Evolutionary conservation across 2,797 vertebrate genomes (phyloP), one percentile per base, ranked within the genome.

Genomic region (Antrozous pallidus): DNA sequence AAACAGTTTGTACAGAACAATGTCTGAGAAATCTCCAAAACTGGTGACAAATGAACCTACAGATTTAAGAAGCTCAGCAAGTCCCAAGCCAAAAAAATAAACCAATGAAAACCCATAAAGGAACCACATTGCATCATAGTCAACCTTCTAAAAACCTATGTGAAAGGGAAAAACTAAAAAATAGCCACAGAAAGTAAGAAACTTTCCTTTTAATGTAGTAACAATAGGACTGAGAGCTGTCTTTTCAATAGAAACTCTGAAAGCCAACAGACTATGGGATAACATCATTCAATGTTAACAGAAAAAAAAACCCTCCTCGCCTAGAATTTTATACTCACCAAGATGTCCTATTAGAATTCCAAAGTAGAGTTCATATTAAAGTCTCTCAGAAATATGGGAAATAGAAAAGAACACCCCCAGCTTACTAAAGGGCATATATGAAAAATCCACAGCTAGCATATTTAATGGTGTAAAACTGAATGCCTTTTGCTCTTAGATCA

Each of bases 41-140:
- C 16, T 90, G 54, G 28, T 82, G 17, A n/a, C 67, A 89, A 33
- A 45, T 56, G 51, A 74, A 70, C 42, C 10, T 49, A 80, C 49
- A 85, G 58, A 92, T 95, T 75, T 86, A 75, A 81, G 36, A 73
- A 89, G 51, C 20, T 80, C 73, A 54, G 42, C 61, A 89, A 80
- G 36, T 73, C 63, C 61, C 24, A 54, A 75, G 36, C 24, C 47
- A 77, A 88, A 45, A 88, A 61, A 61, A 31, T 61, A 61, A 31
- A 61, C 58, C 28, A 61, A 13, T 4, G 17, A 36, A 26, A 65
- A 51, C 16, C 17, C 28, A 33, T 67, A 90, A 54, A 73, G 77
- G n/a, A 80, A 51, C 31, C 6, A n/a, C 11, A 78, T 6, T 58
- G 26, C 31, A 38, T 80, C 40, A 54, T 14, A 49, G 79, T 38